Percentiles rank a stretch among this genome's conserved stretches.
These are phyloP conservation scores for Yoshiicerus persimilis DNA, from an alignment of 1,140 invertebrate genomes.

Conservation along the genomic window DNA sequence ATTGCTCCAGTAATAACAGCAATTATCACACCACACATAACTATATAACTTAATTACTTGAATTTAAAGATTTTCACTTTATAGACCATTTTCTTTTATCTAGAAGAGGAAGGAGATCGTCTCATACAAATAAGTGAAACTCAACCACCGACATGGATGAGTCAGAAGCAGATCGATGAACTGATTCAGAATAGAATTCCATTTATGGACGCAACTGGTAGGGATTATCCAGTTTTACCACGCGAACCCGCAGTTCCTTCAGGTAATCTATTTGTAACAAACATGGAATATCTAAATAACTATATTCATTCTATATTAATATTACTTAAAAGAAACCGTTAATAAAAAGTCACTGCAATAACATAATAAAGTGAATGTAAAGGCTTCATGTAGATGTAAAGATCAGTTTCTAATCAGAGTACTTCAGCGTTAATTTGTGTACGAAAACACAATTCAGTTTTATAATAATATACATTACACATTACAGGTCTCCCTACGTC, in stretches of 20 bases:
- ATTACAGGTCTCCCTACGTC: neutral
- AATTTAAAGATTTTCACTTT: too few species aligned
- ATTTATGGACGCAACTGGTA: neutral
- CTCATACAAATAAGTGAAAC: neutral
- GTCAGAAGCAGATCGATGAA: neutral
- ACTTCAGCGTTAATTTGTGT: too few species aligned
- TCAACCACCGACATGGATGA: neutral
- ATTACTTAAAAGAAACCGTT: too few species aligned
- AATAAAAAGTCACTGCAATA: too few species aligned
- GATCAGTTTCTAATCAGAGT: neutral
- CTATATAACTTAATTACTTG: too few species aligned
- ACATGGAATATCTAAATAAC: too few species aligned
- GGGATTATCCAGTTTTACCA: neutral
- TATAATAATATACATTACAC: neutral
- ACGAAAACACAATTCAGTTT: too few species aligned
- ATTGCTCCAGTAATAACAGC: too few species aligned
- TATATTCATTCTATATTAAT: too few species aligned
- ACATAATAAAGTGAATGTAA: too few species aligned
- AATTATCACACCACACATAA: too few species aligned
- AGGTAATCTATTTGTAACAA: neutral
- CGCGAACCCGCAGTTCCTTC: neutral
- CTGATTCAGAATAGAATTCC: neutral
- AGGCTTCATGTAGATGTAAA: neutral
- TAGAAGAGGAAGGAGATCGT: neutral
- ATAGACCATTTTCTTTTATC: too few species aligned